Conservation (phyloP, 2,888 invertebrate species). For the Eristalis arbustorum region DNA sequence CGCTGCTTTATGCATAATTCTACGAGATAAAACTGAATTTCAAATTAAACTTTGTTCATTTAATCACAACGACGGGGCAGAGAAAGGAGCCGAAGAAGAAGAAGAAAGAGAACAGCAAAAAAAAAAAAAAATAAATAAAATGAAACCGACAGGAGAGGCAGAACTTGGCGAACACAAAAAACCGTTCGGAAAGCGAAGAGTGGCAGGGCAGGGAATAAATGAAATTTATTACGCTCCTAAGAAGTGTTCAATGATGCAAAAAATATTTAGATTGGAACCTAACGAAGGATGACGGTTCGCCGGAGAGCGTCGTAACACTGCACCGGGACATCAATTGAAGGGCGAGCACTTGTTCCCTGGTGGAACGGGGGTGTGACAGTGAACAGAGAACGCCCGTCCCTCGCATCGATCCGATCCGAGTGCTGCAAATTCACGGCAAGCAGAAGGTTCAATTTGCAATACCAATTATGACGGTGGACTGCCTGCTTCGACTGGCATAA, state of each 20-base stretch:
- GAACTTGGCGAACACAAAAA: neutral
- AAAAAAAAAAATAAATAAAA: neutral
- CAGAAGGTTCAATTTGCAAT: slow-evolving; percentile 38
- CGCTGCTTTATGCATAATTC: slow-evolving; percentile 67
- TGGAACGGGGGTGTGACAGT: too few species aligned
- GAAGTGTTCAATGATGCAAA: slow-evolving; percentile 41
- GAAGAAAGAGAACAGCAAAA: neutral
- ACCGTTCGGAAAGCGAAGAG: neutral
- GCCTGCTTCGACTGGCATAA: neutral
- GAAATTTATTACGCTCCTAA: slow-evolving; percentile 38
- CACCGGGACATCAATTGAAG: neutral
- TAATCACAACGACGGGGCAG: slow-evolving; percentile 33
- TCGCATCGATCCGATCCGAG: neutral
- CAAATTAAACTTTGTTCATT: slow-evolving; percentile 70
- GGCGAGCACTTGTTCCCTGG: neutral
- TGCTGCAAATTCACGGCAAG: slow-evolving; percentile 3
- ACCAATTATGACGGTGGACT: slow-evolving; percentile 20
- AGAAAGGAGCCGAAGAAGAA: neutral
- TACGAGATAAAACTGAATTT: slow-evolving; percentile 68
- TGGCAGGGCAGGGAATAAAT: slow-evolving; percentile 17
- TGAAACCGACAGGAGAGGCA: neutral
- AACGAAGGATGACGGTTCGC: slow-evolving; percentile 10
- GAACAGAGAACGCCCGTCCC: neutral
- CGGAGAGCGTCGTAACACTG: neutral
- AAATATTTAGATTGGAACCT: slow-evolving; percentile 37